A percentile compares a stretch with the other conserved stretches of the same genome.
phyloP scores from a whole-genome alignment of 2,797 vertebrate genomes.

The Dipus sagitta region DNA sequence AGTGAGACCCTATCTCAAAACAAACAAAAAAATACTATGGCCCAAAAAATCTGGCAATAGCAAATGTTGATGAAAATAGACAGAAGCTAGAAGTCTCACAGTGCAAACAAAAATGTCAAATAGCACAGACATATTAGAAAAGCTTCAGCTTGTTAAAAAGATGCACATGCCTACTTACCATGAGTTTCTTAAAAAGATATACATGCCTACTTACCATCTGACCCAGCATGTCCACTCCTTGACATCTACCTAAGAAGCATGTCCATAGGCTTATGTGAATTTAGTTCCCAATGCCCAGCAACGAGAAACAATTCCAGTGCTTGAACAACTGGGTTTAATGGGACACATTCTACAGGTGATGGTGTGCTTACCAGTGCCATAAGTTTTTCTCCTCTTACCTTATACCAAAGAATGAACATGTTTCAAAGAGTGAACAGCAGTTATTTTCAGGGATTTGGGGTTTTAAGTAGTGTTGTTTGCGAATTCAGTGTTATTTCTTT shows the following conservation, averaged over 20 bases:
- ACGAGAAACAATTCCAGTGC: neutral
- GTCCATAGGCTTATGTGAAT: neutral
- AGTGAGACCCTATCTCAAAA: no score
- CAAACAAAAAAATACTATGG: no score
- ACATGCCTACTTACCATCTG: no score
- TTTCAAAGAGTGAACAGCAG: slow-evolving; percentile 1
- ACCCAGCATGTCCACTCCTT: no score
- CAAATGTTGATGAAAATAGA: neutral
- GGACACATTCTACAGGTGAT: neutral
- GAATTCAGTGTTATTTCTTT: slow-evolving; percentile 24
- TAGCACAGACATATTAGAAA: neutral
- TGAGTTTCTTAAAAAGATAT: no score
- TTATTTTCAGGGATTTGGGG: slow-evolving; percentile 8
- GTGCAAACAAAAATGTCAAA: neutral
- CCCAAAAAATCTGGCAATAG: neutral
- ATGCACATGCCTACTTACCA: neutral
- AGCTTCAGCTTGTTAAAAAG: neutral
- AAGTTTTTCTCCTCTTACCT: neutral
- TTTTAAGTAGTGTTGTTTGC: slow-evolving; percentile 24
- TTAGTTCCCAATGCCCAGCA: neutral
- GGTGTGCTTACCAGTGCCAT: neutral
- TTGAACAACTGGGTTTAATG: neutral
- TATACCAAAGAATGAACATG: neutral
- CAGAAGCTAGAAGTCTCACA: neutral
- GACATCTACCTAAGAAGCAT: neutral